Percentiles rank a stretch among this genome's conserved stretches.
phyloP scores from a whole-genome alignment of 1,140 invertebrate species.

The Eufriesea mexicana region DNA sequence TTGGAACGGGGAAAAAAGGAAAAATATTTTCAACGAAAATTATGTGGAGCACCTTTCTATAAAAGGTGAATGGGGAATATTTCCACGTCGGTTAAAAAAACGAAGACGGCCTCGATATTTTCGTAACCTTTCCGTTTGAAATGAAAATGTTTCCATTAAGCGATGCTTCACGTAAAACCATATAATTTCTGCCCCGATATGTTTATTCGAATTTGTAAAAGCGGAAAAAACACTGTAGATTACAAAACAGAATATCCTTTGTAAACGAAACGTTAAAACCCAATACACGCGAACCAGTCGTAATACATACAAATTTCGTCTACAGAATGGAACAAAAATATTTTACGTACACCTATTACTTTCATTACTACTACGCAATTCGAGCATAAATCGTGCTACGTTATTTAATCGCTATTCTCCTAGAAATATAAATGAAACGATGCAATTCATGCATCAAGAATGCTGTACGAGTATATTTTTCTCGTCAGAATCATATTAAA shows the following conservation, averaged over 20 bases:
- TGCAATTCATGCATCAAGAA: no score
- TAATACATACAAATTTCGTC: neutral
- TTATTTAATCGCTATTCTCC: no score
- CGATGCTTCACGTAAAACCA: no score
- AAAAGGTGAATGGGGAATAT: neutral
- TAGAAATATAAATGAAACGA: no score
- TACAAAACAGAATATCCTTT: neutral
- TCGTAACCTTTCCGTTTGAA: neutral
- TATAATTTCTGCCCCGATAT: neutral
- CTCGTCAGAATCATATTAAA: no score
- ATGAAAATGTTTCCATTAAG: conserved; percentile 4
- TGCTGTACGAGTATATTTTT: no score
- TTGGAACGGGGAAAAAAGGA: neutral
- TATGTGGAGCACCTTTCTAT: no score
- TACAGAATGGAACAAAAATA: neutral
- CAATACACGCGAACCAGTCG: neutral
- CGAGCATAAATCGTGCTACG: no score
- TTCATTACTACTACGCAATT: no score
- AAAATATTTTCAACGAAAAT: neutral
- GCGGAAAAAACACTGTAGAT: no score
- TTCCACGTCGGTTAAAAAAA: neutral
- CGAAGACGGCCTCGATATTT: neutral
- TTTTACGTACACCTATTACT: no score
- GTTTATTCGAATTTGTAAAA: neutral
- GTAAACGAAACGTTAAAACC: neutral